phyloP scores from a whole-genome alignment of 2,113 vertebrate genomes.

The Daphoenositta chrysoptera region DNA sequence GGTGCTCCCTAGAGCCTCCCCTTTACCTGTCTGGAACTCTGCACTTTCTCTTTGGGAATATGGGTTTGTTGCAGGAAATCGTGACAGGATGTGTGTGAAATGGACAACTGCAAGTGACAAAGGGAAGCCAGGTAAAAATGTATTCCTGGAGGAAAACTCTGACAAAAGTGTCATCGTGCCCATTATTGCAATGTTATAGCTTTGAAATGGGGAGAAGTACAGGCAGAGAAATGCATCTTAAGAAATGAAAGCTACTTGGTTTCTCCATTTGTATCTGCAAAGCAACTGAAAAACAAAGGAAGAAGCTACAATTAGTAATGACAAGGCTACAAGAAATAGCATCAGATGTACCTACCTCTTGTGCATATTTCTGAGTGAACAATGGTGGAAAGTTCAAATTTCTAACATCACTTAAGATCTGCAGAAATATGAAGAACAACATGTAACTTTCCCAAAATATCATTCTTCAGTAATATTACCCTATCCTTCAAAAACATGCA shows the following conservation, averaged over 20 bases:
- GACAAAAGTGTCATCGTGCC: neutral
- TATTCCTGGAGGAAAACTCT: neutral
- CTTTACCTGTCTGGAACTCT: neutral
- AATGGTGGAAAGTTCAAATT: conserved; percentile 83
- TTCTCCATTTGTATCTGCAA: neutral
- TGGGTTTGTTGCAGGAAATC: neutral
- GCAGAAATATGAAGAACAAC: conserved; percentile 16
- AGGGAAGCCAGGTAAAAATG: neutral
- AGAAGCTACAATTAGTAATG: neutral
- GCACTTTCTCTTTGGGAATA: neutral
- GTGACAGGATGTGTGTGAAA: neutral
- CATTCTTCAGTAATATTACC: neutral
- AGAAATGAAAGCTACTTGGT: neutral
- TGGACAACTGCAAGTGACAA: neutral
- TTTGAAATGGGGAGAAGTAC: neutral
- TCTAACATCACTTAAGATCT: conserved; percentile 93
- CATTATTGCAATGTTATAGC: accelerated
- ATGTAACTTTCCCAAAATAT: neutral
- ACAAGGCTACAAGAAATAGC: neutral
- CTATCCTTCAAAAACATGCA: neutral
- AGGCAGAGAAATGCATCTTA: neutral
- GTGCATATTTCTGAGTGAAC: conserved; percentile 86
- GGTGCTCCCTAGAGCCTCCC: neutral
- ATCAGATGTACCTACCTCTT: conserved; percentile 80
- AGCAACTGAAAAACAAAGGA: neutral